phyloP scores from a whole-genome alignment of 2,888 invertebrate genomes.

The Lycocerus yunnanus region DNA sequence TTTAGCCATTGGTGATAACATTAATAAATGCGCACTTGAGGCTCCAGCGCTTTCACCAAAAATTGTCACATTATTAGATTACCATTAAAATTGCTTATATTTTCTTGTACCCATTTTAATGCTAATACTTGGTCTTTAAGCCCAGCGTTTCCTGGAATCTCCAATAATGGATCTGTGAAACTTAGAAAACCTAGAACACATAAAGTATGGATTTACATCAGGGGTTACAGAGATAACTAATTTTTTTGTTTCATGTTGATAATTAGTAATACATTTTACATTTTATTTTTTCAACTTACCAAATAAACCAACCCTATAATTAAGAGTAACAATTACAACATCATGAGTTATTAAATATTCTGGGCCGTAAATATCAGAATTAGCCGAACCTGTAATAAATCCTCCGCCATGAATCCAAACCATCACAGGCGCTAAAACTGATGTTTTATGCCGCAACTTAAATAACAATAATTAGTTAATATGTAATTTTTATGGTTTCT shows the following conservation, averaged over 20 bases:
- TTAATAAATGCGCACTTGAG: conserved; percentile 56
- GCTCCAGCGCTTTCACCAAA: conserved; percentile 62
- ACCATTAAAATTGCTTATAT: conserved; percentile 58
- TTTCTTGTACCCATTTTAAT: conserved; percentile 58
- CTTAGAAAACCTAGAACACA: conserved; percentile 55
- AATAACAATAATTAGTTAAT: background rate
- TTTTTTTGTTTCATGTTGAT: too few species aligned
- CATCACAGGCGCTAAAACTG: conserved; percentile 50
- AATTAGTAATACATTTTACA: too few species aligned
- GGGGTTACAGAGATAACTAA: too few species aligned
- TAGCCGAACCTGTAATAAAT: conserved; percentile 48
- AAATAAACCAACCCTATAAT: conserved; percentile 51
- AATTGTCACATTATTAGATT: conserved; percentile 59
- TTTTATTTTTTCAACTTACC: too few species aligned
- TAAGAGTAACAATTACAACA: conserved; percentile 50
- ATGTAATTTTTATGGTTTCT: background rate
- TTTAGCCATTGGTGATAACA: conserved; percentile 57
- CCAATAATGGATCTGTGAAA: conserved; percentile 54
- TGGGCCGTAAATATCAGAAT: conserved; percentile 46
- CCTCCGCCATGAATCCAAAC: conserved; percentile 56
- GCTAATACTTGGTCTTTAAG: conserved; percentile 60
- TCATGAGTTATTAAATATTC: conserved; percentile 51
- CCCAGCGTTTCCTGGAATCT: conserved; percentile 60
- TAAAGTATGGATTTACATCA: too few species aligned
- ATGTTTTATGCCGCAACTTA: conserved; percentile 14